phyloP scores from a whole-genome alignment of 1,140 invertebrate genomes.

The Sminthurides bifidus region DNA sequence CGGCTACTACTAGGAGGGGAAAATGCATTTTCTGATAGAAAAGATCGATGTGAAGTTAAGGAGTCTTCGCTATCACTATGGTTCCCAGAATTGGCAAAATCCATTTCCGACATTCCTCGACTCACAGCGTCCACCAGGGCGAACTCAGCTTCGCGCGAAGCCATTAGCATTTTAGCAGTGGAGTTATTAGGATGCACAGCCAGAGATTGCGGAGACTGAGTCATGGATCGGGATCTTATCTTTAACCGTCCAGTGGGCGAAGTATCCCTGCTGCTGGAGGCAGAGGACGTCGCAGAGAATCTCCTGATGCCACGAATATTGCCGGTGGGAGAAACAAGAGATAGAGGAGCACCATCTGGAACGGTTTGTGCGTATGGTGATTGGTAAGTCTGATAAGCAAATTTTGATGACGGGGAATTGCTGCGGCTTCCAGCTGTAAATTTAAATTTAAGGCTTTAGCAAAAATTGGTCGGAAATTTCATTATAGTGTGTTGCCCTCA shows the following conservation, averaged over 20 bases:
- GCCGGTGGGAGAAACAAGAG: slow-evolving; percentile 15
- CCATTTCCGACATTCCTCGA: slow-evolving; percentile 24
- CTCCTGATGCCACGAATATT: slow-evolving; percentile 11
- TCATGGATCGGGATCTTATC: slow-evolving; percentile 22
- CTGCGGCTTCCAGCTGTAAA: slow-evolving; percentile 30
- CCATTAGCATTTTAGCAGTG: slow-evolving; percentile 27
- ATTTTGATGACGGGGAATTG: slow-evolving; percentile 30
- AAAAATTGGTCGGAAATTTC: no score
- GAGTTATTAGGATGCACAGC: slow-evolving; percentile 17
- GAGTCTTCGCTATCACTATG: slow-evolving; percentile 33
- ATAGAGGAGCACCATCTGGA: slow-evolving; percentile 6
- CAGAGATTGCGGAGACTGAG: slow-evolving; percentile 27
- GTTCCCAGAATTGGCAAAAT: slow-evolving; percentile 25
- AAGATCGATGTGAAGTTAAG: slow-evolving; percentile 25
- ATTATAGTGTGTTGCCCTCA: no score
- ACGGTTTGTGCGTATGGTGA: slow-evolving; percentile 25
- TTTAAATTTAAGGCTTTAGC: no score
- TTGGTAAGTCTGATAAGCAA: slow-evolving; percentile 26
- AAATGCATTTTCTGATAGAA: slow-evolving; percentile 27
- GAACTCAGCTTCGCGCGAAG: slow-evolving; percentile 29
- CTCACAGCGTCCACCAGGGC: slow-evolving; percentile 21
- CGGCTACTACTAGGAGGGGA: slow-evolving; percentile 24
- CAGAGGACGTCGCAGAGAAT: slow-evolving; percentile 24
- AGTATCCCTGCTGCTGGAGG: slow-evolving; percentile 29
- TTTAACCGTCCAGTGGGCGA: slow-evolving; percentile 21